These are phyloP conservation scores for Antheraea pernyi DNA, from an alignment of 1,140 invertebrate species.

Conservation along the genomic window DNA sequence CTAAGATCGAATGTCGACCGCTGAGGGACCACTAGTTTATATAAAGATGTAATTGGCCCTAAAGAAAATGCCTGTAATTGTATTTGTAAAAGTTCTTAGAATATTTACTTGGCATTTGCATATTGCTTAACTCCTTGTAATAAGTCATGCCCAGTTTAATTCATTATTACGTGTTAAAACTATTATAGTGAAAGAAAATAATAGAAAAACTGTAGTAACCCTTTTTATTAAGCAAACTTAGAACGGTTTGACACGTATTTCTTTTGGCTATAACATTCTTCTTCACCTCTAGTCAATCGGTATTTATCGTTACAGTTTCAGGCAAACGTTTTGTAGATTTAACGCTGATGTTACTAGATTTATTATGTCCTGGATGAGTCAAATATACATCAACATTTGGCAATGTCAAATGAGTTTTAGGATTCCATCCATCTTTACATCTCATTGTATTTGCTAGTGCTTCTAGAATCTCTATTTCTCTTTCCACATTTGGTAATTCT, in stretches of 20 bases:
- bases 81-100: too few relatives aligned
- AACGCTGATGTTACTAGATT: background rate
- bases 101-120: too few relatives aligned
- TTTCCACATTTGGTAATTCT: constrained; percentile 57
- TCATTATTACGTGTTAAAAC: too few relatives aligned
- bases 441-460: constrained; percentile 44
- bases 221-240: constrained; percentile 1
- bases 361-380: background rate
- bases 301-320: background rate
- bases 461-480: constrained; percentile 56
- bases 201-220: background rate
- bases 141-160: too few relatives aligned
- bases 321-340: background rate
- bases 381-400: constrained; percentile 33
- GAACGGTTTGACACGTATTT: constrained; percentile 17
- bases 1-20: too few relatives aligned
- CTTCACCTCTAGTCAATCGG: constrained; percentile 25
- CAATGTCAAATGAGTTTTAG: constrained; percentile 26
- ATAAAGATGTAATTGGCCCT: too few relatives aligned
- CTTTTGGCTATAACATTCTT: constrained; percentile 12
- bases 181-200: background rate
- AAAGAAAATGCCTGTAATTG: too few relatives aligned
- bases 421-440: constrained; percentile 36
- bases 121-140: too few relatives aligned
- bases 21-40: too few relatives aligned